A percentile compares a stretch with the other conserved stretches of the same genome.
phyloP scores from a whole-genome alignment of 2,888 invertebrate genomes.

The Hyposoter dolosus region DNA sequence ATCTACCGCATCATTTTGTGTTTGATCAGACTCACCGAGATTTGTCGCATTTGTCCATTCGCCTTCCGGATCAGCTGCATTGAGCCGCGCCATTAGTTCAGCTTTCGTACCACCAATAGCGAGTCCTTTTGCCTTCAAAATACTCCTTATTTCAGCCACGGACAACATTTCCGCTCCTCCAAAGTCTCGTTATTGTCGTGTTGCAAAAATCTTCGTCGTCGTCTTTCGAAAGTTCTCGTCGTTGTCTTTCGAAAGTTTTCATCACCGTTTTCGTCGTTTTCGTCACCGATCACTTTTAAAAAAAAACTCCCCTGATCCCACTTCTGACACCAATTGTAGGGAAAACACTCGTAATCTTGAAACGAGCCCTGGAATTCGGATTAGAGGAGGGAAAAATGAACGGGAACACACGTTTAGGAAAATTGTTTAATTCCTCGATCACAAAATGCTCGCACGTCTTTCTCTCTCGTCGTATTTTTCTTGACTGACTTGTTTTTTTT shows the following conservation, averaged over 20 bases:
- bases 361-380: background rate
- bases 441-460: too few species aligned
- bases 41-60: too few species aligned
- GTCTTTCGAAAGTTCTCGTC: background rate
- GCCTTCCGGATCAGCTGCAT: background rate
- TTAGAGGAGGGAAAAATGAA: background rate
- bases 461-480: too few species aligned
- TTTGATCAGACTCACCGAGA: too few species aligned
- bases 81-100: background rate
- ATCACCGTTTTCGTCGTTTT: background rate
- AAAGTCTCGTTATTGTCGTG: background rate
- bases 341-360: background rate
- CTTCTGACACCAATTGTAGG: constrained; percentile 8
- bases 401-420: background rate
- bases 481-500: too few species aligned
- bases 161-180: background rate
- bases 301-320: background rate
- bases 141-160: background rate
- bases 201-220: background rate
- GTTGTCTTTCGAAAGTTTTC: background rate
- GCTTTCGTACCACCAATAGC: background rate
- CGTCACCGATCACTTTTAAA: background rate
- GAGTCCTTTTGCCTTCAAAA: background rate
- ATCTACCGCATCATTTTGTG: too few species aligned
- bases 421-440: too few species aligned